Evolutionary conservation across 2,797 vertebrate genomes (phyloP).

Genomic region (Channallabes apus): DNA sequence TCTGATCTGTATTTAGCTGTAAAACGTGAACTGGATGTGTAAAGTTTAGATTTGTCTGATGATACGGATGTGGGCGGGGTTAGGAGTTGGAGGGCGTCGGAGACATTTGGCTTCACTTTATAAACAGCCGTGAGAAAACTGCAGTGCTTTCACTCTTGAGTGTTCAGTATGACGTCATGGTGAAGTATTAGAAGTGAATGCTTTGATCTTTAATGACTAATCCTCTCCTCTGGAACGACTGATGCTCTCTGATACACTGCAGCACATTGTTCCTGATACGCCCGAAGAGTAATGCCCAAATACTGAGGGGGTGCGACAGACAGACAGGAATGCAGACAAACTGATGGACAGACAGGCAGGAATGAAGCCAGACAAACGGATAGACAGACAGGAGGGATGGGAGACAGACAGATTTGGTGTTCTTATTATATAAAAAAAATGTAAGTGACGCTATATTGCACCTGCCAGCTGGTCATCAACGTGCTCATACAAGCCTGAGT

Average conservation of each 20-base stretch:
- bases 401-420: neutral
- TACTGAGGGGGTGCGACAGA: neutral
- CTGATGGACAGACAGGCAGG: neutral
- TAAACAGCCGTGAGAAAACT: neutral
- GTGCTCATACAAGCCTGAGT: neutral
- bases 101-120: neutral
- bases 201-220: conserved; percentile 4
- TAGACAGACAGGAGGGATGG: neutral
- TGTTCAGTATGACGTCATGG: neutral
- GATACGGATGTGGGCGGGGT: neutral
- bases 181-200: neutral
- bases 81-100: neutral
- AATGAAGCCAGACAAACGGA: neutral
- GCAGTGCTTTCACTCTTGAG: neutral
- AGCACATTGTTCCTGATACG: neutral
- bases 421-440: neutral
- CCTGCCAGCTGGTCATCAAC: conserved; percentile 13
- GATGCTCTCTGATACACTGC: neutral
- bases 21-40: neutral
- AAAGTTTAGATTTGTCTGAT: neutral
- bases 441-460: conserved; percentile 6
- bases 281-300: neutral
- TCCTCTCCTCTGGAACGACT: neutral
- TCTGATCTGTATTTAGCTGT: neutral
- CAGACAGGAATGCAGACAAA: neutral